Evolutionary conservation across 1,140 invertebrate species (phyloP).

Genomic region (Paramacrobiotus metropolitanus): DNA sequence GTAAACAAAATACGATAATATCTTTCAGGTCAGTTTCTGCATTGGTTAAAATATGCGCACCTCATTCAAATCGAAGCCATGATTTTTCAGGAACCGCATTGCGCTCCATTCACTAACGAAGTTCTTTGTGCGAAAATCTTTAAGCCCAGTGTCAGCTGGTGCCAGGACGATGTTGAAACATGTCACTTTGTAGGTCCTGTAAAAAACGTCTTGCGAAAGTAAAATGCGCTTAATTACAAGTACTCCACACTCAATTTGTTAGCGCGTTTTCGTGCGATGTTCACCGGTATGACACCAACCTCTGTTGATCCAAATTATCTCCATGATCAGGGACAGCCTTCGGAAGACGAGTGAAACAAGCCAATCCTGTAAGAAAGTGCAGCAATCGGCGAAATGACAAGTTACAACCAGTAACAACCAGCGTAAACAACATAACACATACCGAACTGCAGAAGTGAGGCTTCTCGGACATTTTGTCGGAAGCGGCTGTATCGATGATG

Average conservation of each 20-base stretch:
- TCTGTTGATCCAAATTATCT: no score
- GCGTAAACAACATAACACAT: neutral
- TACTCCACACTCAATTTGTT: neutral
- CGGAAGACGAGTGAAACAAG: neutral
- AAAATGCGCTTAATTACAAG: neutral
- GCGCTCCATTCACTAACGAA: neutral
- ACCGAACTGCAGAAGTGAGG: neutral
- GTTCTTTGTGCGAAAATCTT: neutral
- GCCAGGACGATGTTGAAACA: neutral
- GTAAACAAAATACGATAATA: no score
- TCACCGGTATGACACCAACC: neutral
- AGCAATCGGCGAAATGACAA: no score
- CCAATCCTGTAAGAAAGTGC: no score
- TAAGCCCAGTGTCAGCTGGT: neutral
- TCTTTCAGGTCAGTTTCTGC: no score
- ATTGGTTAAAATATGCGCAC: no score
- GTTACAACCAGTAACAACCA: no score
- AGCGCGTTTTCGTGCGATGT: neutral
- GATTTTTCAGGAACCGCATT: neutral
- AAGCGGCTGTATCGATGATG: neutral
- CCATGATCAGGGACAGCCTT: neutral
- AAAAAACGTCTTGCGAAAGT: neutral
- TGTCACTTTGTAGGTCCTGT: neutral
- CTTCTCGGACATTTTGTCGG: neutral
- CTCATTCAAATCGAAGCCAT: neutral